phyloP scores from a whole-genome alignment of 2,113 vertebrate species.

The Pao palembangensis region DNA sequence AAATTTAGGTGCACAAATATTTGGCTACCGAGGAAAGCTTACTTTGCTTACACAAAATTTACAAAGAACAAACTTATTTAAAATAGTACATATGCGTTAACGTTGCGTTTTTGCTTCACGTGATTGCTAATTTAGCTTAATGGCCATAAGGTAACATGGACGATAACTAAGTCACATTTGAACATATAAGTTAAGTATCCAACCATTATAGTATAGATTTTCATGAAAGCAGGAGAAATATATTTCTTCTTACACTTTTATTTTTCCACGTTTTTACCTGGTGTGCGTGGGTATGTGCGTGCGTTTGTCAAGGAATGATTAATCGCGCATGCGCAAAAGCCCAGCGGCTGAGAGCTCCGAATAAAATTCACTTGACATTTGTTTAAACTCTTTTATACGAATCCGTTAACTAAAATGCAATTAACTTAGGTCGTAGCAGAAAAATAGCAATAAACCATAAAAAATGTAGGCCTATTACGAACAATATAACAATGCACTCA shows the following conservation, averaged over 20 bases:
- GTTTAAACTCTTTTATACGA: no score
- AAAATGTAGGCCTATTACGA: background rate
- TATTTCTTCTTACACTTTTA: background rate
- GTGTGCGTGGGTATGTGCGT: background rate
- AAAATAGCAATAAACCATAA: background rate
- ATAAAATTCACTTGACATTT: no score
- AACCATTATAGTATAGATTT: background rate
- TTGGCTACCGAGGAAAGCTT: background rate
- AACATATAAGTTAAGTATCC: background rate
- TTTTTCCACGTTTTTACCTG: slow-evolving; percentile 15
- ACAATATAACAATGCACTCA: no score
- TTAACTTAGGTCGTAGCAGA: no score
- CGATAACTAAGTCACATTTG: background rate
- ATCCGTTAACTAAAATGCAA: no score
- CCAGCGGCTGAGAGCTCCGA: background rate
- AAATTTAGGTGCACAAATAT: no score
- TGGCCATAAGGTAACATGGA: no score
- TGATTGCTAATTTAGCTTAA: background rate
- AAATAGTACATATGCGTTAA: background rate
- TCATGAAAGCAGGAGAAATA: background rate
- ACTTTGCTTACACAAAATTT: background rate
- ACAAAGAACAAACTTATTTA: background rate
- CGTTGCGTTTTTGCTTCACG: background rate
- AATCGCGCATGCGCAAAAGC: slow-evolving; percentile 33
- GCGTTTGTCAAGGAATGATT: accelerated